A percentile compares a stretch with the other conserved stretches of the same genome.
phyloP scores from a whole-genome alignment of 2,113 vertebrate species.

The Apeltes quadracus region DNA sequence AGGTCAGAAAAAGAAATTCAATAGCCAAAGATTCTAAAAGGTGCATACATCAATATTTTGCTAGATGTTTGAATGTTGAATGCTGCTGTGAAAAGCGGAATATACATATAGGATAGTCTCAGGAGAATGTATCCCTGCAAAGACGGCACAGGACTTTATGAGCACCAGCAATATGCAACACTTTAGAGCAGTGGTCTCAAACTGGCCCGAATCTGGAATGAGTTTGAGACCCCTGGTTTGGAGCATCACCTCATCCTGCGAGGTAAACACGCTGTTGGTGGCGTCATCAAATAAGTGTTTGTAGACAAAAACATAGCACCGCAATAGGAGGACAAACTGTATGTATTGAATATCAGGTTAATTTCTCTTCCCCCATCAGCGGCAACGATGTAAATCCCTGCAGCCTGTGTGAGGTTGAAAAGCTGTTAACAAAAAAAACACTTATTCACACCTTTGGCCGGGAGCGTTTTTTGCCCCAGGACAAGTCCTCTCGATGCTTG shows the following conservation, averaged over 20 bases:
- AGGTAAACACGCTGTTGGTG: slow-evolving; percentile 3
- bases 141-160: background rate
- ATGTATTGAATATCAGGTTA: slow-evolving; percentile 16
- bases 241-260: too few relatives aligned
- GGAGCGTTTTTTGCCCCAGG: slow-evolving; percentile 29
- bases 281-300: slow-evolving; percentile 6
- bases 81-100: background rate
- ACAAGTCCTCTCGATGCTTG: slow-evolving; percentile 37
- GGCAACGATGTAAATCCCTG: slow-evolving; percentile 2
- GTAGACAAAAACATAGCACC: background rate
- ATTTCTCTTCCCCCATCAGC: slow-evolving; percentile 18
- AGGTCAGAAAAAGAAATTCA: background rate
- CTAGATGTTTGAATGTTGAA: background rate
- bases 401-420: slow-evolving; percentile 32
- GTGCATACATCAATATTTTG: background rate
- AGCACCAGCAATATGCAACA: slow-evolving; percentile 1
- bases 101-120: background rate
- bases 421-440: slow-evolving; percentile 48
- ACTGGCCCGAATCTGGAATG: too few relatives aligned
- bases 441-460: slow-evolving; percentile 51
- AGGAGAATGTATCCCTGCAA: slow-evolving; percentile 1
- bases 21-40: background rate
- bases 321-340: slow-evolving; percentile 7
- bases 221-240: too few relatives aligned
- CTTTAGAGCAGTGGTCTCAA: too few relatives aligned